Base-by-base conservation (phyloP, 37 sponge, comb jelly and placozoan genomes). In the Ephydatia muelleri region DNA sequence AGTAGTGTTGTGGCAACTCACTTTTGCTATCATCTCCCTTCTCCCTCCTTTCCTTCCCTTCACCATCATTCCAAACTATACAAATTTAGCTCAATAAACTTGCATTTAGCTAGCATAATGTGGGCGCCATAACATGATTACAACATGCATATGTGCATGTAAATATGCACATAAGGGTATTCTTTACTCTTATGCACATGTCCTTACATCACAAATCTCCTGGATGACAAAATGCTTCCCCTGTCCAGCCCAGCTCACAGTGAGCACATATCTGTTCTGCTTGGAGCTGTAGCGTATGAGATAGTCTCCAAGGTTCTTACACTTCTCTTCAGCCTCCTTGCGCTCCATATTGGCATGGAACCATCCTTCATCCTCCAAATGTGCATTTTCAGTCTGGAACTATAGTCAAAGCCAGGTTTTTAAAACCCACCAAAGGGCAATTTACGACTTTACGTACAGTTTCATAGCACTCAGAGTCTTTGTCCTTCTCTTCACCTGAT, bases 201-300 rank as follows among this genome's bases (percentile, higher is more conserved):
- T n/a, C 74, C 91, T 77, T 78, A 91, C 90, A 49, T 86, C 95
- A 80, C 82, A 73, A 37, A 93, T 57, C 35, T 86, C 64, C 77
- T 97, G 92, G 13, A 97, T 93, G 30, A 97, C 87, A 77, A 97
- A 95, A 77, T 97, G 98, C 70, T 87, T 91, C 5, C 78, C 81
- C 30, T 65, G 37, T 8, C 83, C 87, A 0, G 76, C 71, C 82
- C 87, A 90, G 65, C 85, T 80, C 57, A 87, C 89, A 65, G 96
- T 93, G 36, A 97, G 83, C 12, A 95, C 96, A 57, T 89, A 91
- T 40, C 84, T 85, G 39, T 75, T 75, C 65, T 92, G 86, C 5
- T 86, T 79, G 22, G 67, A 84, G 25, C 91, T 90, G 85, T 81
- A 85, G 22, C 98, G 76, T 23, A 97, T 89, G 40, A 97, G 86